Percentiles rank a stretch among this genome's conserved stretches.
Conservation (phyloP, 1,140 invertebrate species). For the Oryctes rhinoceros region DNA sequence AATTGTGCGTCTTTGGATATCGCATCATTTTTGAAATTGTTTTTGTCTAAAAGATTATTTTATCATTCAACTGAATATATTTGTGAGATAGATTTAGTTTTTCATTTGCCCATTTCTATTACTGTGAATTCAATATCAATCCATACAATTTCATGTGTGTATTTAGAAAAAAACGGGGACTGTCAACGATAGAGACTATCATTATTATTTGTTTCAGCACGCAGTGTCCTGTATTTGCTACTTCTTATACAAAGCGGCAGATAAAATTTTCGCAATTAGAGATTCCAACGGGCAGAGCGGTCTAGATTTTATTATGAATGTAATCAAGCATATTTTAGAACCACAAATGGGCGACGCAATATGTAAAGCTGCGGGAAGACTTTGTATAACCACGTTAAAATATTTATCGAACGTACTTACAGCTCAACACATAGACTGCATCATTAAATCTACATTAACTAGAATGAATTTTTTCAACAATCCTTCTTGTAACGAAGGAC, state of each 20-base stretch:
- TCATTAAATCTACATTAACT: slow-evolving; percentile 40
- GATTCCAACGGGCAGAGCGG: slow-evolving; percentile 1
- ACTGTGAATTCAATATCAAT: too few relatives aligned
- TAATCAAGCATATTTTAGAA: slow-evolving; percentile 38
- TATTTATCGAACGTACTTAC: slow-evolving; percentile 33
- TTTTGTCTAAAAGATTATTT: too few relatives aligned
- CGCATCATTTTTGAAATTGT: too few relatives aligned
- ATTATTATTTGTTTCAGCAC: slow-evolving; percentile 26
- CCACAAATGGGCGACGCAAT: slow-evolving; percentile 14
- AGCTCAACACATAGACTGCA: slow-evolving; percentile 37
- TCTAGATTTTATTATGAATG: slow-evolving; percentile 29
- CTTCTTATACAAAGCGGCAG: slow-evolving; percentile 4
- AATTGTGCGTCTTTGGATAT: too few relatives aligned
- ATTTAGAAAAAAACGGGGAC: not conserved
- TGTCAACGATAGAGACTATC: not conserved
- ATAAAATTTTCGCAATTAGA: slow-evolving; percentile 30
- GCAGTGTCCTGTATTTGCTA: slow-evolving; percentile 22
- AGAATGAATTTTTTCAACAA: slow-evolving; percentile 39
- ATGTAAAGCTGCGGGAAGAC: slow-evolving; percentile 29
- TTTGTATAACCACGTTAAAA: slow-evolving; percentile 38
- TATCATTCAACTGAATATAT: too few relatives aligned
- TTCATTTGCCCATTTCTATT: not conserved
- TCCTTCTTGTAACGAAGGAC: not conserved
- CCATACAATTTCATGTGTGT: too few relatives aligned
- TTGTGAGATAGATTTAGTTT: too few relatives aligned